Base-by-base conservation (phyloP, 1,140 invertebrate species). In the Trichonephila clavata region DNA sequence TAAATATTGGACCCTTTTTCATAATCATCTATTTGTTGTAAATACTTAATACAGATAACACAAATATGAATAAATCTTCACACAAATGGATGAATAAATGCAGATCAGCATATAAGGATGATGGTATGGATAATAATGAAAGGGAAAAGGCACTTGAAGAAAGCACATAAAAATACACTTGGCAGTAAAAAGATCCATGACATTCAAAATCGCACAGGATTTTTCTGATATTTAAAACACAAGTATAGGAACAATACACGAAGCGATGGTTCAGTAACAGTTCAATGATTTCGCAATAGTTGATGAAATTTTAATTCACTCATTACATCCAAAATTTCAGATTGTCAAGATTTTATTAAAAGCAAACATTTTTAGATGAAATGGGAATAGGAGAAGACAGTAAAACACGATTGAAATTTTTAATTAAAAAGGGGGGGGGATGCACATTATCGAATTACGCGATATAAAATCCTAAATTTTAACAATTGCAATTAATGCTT, bases 231-330 rank as follows among this genome's bases (percentile, higher is more conserved):
- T 43, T 87, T 59, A 63, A 50, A 68, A 89, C 18, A 71, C 65
- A 89, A 89, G 8, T 24, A 89, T 89, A 89, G 87, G 87, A 89
- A 89, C 87, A 21, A 89, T 84, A 84, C 83, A 84, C 50, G 57
- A 84, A 84, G 83, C 83, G 71, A 63, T 71, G 18, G 27, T 32
- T 71, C 20, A n/a, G 71, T 16, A 39, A 89, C 21, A 16, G 16
- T 32, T 77, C 65, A n/a, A 16, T 89, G 21, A 50, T 21, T 39
- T 7, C 20, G 27, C 21, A 68, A 88, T 32, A 88, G 8, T 77
- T 14, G 24, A 14, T 20, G 1, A 71, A 77, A 32, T 77, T 77
- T 24, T 32, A 32, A 32, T 5, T 50, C 50, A 10, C 3, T 21
- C 61, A 63, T 20, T 63, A 63, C 61, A 20, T 63, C 61, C 21